phyloP scores from a whole-genome alignment of 2,797 vertebrate species.

The Coregonus ussuriensis region DNA sequence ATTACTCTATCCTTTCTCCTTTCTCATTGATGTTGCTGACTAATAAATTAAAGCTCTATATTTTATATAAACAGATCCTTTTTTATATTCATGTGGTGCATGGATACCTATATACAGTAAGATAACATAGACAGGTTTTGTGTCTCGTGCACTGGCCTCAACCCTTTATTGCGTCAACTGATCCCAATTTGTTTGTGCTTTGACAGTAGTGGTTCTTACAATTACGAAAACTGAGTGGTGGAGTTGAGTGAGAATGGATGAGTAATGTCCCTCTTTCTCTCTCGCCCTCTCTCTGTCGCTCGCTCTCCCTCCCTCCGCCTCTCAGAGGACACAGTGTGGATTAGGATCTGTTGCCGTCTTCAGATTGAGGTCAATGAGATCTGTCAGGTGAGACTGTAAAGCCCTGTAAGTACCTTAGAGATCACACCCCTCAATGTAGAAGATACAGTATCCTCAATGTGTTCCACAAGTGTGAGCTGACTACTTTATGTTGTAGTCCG shows the following conservation, averaged over 20 bases:
- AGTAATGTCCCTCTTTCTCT: not conserved
- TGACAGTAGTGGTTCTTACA: not conserved
- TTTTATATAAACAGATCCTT: constrained; percentile 80
- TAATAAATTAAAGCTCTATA: constrained; percentile 87
- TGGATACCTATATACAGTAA: not conserved
- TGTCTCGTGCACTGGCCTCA: not conserved
- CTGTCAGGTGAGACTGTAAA: constrained; percentile 71
- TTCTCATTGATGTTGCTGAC: constrained; percentile 81
- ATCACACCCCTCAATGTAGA: not conserved
- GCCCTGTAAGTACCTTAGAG: constrained; percentile 66
- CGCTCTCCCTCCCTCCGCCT: too few relatives aligned
- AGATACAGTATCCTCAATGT: not conserved
- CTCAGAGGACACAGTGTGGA: constrained; percentile 61
- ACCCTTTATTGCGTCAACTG: not conserved
- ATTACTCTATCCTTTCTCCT: constrained; percentile 64
- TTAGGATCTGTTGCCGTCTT: constrained; percentile 70
- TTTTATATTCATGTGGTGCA: constrained; percentile 39
- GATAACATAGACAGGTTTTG: not conserved
- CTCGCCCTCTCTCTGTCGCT: too few relatives aligned
- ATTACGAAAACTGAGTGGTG: not conserved
- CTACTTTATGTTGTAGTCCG: not conserved
- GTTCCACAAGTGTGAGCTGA: not conserved
- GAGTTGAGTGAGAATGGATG: not conserved
- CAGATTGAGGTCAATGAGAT: constrained; percentile 79
- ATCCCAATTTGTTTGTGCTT: not conserved